Percentiles rank a stretch among this genome's conserved stretches.
Evolutionary conservation across 35 echinoderm and acorn worm species (phyloP).

Genomic region (Ophioderma brevispina): DNA sequence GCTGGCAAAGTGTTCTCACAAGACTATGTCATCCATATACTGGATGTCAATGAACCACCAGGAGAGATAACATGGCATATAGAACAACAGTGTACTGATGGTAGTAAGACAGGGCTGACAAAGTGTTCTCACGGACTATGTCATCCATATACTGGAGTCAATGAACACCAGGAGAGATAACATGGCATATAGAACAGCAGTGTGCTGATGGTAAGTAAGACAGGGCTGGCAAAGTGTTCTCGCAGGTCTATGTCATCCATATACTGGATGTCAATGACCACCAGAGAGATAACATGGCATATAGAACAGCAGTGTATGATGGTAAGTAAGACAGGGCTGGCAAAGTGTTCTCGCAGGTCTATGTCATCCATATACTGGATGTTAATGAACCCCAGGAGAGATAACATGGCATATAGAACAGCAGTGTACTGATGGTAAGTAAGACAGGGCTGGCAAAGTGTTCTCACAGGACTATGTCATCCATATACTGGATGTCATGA

Average conservation of each 20-base stretch:
- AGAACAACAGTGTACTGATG: background rate
- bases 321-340: no score
- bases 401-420: no score
- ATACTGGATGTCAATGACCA: no score
- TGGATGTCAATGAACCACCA: slow-evolving; percentile 43
- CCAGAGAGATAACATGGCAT: no score
- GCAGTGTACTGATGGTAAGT: no score
- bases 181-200: background rate
- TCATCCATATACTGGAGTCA: slow-evolving; percentile 36
- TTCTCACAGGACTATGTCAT: background rate
- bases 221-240: no score
- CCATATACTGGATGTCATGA: slow-evolving; percentile 38
- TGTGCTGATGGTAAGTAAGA: slow-evolving; percentile 1
- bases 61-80: slow-evolving; percentile 29
- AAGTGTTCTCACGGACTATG: background rate
- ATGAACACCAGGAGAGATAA: slow-evolving; percentile 40
- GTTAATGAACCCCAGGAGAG: no score
- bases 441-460: background rate
- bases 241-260: no score
- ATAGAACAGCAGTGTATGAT: no score
- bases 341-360: no score
- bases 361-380: no score
- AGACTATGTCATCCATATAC: slow-evolving; percentile 27
- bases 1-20: background rate
- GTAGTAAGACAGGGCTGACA: background rate